Percentiles rank a stretch among this genome's conserved stretches.
Conservation (phyloP, 2,888 invertebrate species). For the Muscina levida region DNA sequence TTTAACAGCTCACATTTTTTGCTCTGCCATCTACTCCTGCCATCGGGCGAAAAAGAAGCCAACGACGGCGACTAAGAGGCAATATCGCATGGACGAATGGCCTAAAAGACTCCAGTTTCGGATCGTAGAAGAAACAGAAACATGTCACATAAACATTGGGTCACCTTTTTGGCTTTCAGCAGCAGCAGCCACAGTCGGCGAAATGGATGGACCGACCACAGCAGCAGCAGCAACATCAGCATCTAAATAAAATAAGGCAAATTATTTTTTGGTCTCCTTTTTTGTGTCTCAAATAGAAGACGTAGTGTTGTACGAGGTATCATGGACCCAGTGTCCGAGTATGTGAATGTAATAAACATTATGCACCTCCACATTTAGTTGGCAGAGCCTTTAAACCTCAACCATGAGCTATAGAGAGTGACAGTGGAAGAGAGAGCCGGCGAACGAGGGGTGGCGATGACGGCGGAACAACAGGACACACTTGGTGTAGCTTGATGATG, state of each 20-base stretch:
- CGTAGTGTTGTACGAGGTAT: constrained; percentile 46
- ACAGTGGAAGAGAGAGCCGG: too few relatives aligned
- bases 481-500: constrained; percentile 21
- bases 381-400: constrained; percentile 16
- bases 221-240: constrained; percentile 41
- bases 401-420: too few relatives aligned
- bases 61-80: constrained; percentile 5
- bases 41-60: background rate
- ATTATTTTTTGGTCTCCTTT: constrained; percentile 51
- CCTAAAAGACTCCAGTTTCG: constrained; percentile 32
- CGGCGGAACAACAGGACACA: constrained; percentile 54
- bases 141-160: constrained; percentile 71
- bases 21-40: background rate
- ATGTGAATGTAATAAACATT: constrained; percentile 64
- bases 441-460: constrained; percentile 51
- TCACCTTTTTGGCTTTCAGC: constrained; percentile 69
- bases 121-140: constrained; percentile 68
- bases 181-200: constrained; percentile 45
- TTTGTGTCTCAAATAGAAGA: constrained; percentile 42
- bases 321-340: constrained; percentile 57
- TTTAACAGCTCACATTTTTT: constrained; percentile 66
- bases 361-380: constrained; percentile 64
- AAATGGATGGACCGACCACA: constrained; percentile 15
- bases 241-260: constrained; percentile 64
- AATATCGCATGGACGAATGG: constrained; percentile 17